A percentile compares a stretch with the other conserved stretches of the same genome.
Conservation (phyloP, 2,113 vertebrate genomes). For the Lepisosteus osseus region DNA sequence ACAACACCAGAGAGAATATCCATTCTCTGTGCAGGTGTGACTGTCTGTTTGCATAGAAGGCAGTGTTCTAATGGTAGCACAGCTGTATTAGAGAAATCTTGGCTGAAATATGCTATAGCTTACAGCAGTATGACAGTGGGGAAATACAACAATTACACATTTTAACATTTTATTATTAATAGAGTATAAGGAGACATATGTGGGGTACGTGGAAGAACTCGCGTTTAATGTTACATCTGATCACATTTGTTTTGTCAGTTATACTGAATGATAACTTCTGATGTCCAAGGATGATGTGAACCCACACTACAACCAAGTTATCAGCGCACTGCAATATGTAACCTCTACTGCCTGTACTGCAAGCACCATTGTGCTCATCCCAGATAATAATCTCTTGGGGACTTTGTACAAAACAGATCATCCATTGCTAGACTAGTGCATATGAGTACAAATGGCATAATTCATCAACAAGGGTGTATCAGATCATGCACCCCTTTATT, state of each 20-base stretch:
- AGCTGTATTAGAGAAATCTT: slow-evolving; percentile 8
- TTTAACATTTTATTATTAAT: not conserved
- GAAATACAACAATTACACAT: slow-evolving; percentile 11
- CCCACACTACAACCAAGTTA: not conserved
- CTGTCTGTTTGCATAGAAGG: too few species aligned
- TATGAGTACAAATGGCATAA: not conserved
- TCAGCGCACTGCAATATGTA: too few species aligned
- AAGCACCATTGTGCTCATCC: not conserved
- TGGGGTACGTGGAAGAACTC: not conserved
- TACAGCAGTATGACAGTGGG: not conserved
- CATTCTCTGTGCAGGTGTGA: too few species aligned
- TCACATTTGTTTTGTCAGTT: too few species aligned
- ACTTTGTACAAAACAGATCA: not conserved
- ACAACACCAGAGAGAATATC: too few species aligned
- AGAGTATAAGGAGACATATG: not conserved
- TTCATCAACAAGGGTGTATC: not conserved
- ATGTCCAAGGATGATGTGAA: not conserved
- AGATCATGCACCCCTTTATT: not conserved
- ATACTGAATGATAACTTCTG: not conserved
- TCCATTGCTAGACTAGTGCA: not conserved
- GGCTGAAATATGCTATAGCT: not conserved
- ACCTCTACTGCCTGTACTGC: not conserved
- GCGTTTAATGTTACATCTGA: not conserved
- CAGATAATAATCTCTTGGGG: not conserved
- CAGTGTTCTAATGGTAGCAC: not conserved